Base-by-base conservation (phyloP, 2,888 invertebrate species). In the Trissonchulus latispiculum region DNA sequence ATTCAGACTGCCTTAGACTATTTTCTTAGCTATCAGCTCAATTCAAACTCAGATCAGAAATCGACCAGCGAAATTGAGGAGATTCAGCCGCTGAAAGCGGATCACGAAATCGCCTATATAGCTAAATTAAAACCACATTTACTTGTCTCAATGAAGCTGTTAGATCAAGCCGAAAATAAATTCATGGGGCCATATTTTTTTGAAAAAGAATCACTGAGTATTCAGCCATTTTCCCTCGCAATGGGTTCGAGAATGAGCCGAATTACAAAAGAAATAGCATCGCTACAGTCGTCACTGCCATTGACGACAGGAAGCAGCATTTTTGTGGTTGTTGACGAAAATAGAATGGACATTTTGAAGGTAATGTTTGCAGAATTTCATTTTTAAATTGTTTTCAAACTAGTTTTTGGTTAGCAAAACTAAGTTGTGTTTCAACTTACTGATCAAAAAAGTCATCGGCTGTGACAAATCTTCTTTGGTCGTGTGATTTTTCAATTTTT, bases 281-380 rank as follows among this genome's bases (percentile, higher is more conserved):
- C 81, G 18, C 79, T 82, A 77, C 78, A 78, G 15, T 79, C 78
- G 70, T 75, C 79, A 1, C 74, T 79, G 1, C 79, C 82, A 2
- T 72, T 82, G 31, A 80, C 77, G 70, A 78, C 78, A 3, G 77
- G 77, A 74, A 82, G 80, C 76, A 77, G 78, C 62, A 82, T 82
- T 64, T 82, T 80, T 72, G 79, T 82, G 2, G 81, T 80, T 72
- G 79, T 82, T 68, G 82, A 82, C 74, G 82, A 82, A 68, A 75
- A 79, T 23, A 76, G 81, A 28, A 79, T 78, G 73, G 81, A 81
- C 72, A 79, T 81, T 29, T 76, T 81, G 72, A 81, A 81, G 72
- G 28, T 64, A 29, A 3, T 3, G n/a, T 28, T 64, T 64, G n/a
- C n/a, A n/a, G n/a, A n/a, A n/a, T n/a, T n/a, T n/a, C n/a, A n/a